These are phyloP conservation scores for Styela clava DNA, from an alignment of 23 tunicate genomes.

Conservation along the genomic window DNA sequence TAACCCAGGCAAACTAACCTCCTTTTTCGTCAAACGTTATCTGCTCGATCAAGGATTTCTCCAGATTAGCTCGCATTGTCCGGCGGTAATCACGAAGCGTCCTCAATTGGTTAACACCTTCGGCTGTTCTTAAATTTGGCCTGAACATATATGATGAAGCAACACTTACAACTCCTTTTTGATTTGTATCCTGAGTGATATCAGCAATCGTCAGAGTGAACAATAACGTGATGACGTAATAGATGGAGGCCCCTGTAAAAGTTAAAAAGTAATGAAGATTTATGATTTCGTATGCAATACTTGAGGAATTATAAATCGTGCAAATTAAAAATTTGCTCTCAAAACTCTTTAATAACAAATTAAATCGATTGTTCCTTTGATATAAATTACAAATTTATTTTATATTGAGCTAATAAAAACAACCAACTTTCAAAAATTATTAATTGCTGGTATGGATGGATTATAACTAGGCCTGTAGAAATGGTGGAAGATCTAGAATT, in stretches of 20 bases:
- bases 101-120: constrained; percentile 2
- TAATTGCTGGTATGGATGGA: no score
- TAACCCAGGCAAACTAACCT: constrained; percentile 7
- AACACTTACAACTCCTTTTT: neutral
- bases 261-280: neutral
- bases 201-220: neutral
- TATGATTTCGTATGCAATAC: neutral
- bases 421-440: no score
- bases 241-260: neutral
- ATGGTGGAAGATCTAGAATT: no score
- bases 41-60: constrained; percentile 10
- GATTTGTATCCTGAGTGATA: neutral
- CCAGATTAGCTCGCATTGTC: constrained; percentile 23
- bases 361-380: neutral
- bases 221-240: neutral
- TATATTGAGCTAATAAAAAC: neutral
- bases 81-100: constrained; percentile 11
- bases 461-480: no score
- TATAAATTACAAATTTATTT: neutral
- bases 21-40: constrained; percentile 18
- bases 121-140: constrained; percentile 12
- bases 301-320: neutral
- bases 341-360: no score
- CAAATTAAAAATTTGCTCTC: neutral
- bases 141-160: constrained; percentile 11